Evolutionary conservation across 2,797 vertebrate species (phyloP).

Genomic region (Mallotus villosus): DNA sequence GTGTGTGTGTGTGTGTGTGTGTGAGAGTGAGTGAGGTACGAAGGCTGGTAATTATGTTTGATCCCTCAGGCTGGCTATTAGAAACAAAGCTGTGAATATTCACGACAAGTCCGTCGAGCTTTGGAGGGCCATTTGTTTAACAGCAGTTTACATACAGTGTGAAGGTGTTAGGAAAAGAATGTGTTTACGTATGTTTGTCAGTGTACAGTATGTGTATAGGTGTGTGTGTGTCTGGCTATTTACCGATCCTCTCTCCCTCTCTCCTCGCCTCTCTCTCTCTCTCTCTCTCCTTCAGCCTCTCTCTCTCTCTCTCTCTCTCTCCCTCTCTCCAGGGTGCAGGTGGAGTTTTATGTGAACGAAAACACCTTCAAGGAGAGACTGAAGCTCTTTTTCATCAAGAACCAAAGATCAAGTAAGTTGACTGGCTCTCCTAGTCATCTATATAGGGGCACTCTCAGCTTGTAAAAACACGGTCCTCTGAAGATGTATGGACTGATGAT

Average conservation of each 20-base stretch:
- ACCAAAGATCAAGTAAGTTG: constrained; percentile 94
- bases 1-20: too few relatives aligned
- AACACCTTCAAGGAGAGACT: constrained; percentile 97
- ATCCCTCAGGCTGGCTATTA: too few relatives aligned
- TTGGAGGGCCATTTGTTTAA: too few relatives aligned
- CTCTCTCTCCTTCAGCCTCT: background rate
- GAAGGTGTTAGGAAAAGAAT: too few relatives aligned
- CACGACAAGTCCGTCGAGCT: too few relatives aligned
- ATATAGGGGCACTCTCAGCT: background rate
- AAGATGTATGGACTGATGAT: too few relatives aligned
- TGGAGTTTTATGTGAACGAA: constrained; percentile 97
- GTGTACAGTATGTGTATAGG: background rate
- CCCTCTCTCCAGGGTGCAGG: constrained; percentile 83
- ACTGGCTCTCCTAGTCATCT: background rate
- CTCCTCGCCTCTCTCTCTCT: too few relatives aligned
- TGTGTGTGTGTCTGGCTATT: constrained; percentile 3
- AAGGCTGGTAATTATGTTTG: too few relatives aligned
- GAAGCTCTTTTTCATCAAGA: constrained; percentile 98
- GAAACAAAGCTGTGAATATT: too few relatives aligned
- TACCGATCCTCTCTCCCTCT: constrained; percentile 26
- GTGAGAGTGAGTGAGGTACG: too few relatives aligned
- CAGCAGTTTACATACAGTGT: background rate
- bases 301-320: background rate
- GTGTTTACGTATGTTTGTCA: too few relatives aligned
- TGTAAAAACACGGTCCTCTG: background rate